Evolutionary conservation across 1,140 invertebrate genomes (phyloP).

Genomic region (Steinernema feltiae): DNA sequence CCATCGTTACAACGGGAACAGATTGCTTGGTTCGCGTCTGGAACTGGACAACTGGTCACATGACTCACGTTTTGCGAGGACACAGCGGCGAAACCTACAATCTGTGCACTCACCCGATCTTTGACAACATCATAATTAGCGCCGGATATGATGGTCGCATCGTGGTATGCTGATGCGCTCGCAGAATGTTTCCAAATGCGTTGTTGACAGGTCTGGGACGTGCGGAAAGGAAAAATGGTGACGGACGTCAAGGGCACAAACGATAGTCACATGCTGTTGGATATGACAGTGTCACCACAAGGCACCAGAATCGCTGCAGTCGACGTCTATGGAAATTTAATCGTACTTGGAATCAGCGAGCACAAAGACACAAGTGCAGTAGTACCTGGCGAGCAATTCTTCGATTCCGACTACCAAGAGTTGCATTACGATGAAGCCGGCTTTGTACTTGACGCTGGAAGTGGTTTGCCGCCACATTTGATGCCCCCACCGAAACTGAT

Average conservation of each 20-base stretch:
- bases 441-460: constrained; percentile 88
- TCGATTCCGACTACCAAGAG: constrained; percentile 93
- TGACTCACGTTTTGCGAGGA: constrained; percentile 69
- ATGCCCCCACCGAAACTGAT: constrained; percentile 98
- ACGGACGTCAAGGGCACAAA: constrained; percentile 39
- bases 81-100: constrained; percentile 91
- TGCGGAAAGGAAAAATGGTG: constrained; percentile 37
- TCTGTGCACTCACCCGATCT: constrained; percentile 80
- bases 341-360: constrained; percentile 78
- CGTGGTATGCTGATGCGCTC: constrained; percentile 33
- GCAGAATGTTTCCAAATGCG: not conserved
- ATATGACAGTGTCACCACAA: constrained; percentile 83
- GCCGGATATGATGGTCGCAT: constrained; percentile 85
- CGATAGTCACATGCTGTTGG: constrained; percentile 70
- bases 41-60: constrained; percentile 65
- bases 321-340: constrained; percentile 86
- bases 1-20: constrained; percentile 80
- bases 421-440: constrained; percentile 76
- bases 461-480: constrained; percentile 86
- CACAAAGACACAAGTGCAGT: constrained; percentile 64
- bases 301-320: constrained; percentile 79
- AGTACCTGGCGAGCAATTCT: constrained; percentile 75
- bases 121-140: constrained; percentile 73
- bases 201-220: constrained; percentile 47
- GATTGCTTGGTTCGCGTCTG: constrained; percentile 81